Evolutionary conservation across 2,113 vertebrate species (phyloP), one percentile per base, ranked within the genome.

Genomic region (Neofelis nebulosa): DNA sequence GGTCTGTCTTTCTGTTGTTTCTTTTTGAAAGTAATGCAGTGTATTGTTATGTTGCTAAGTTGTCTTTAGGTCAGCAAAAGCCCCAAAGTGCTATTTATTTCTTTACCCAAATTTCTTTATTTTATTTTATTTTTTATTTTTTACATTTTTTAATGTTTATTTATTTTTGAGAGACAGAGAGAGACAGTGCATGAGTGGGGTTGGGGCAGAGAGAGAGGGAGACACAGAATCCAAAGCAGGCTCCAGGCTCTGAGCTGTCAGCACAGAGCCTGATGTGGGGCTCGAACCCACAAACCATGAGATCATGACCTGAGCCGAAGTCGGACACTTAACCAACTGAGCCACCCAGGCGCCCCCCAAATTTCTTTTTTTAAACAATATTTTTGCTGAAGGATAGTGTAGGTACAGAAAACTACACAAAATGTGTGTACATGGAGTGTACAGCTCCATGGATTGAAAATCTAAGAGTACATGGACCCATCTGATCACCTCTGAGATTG

Each of bases 61-160:
- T 89, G 65, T 90, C 41, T 92, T 84, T 90, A 50, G 74, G 92
- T 94, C 27, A n/a, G 76, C 38, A 73, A 83, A 90, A 87, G n/a
- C n/a, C 31, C 27, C 41, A 95, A 50, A 65, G 65, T 36, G 27
- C 78, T 91, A 83, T 85, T 94, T 97, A 48, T 86, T 68, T 82
- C 92, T 95, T 90, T 76, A 79, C 55, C 4, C 50, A 80, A 45
- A 90, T 92, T 84, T 96, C 81, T 83, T 96, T 89, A 69, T 89
- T 71, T 29, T 41, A 41, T 41, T 41, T 45, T 45, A 45, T 45
- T 45, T 45, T 45, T 45, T 45, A 45, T 45, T 45, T 45, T 45
- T 45, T 2, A 45, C 8, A 45, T 9, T 45, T 45, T 45, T 45
- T 45, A 45, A 45, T 9, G 45, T 45, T 45, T 45, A 45, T 45